Evolutionary conservation across 2,113 vertebrate genomes (phyloP).

Genomic region (Tichodroma muraria): DNA sequence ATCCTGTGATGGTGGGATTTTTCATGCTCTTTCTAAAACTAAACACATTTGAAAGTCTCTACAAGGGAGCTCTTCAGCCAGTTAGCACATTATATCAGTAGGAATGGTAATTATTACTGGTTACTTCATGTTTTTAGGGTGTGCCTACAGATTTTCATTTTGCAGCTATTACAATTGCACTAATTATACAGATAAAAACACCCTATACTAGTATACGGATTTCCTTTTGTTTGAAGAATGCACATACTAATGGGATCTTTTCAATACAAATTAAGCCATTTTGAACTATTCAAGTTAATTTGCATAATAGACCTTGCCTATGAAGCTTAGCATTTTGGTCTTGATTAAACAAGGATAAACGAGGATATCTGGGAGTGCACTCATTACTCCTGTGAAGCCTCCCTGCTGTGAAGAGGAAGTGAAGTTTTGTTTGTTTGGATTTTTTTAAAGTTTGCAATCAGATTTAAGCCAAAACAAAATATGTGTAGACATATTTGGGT

Average conservation of each 20-base stretch:
- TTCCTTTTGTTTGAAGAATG: conserved; percentile 32
- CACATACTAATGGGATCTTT: neutral
- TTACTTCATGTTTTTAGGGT: neutral
- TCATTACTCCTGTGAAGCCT: neutral
- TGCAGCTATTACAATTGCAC: conserved; percentile 6
- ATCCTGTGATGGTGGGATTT: neutral
- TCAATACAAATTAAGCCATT: neutral
- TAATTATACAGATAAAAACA: conserved; percentile 30
- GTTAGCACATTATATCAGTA: neutral
- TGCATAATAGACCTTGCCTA: neutral
- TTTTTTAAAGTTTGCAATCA: neutral
- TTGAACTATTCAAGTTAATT: conserved; percentile 20
- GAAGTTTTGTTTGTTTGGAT: neutral
- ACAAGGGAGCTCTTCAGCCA: neutral
- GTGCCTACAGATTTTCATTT: conserved; percentile 10
- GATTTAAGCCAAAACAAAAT: neutral
- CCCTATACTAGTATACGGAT: neutral
- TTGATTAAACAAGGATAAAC: neutral
- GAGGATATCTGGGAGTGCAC: neutral
- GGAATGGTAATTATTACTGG: neutral
- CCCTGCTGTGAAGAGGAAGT: neutral
- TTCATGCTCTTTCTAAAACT: neutral
- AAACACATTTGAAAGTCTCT: neutral
- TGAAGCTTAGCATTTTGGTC: neutral
- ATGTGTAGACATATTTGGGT: neutral